Evolutionary conservation across 2,888 invertebrate genomes (phyloP).

Genomic region (Hipparchia semele): DNA sequence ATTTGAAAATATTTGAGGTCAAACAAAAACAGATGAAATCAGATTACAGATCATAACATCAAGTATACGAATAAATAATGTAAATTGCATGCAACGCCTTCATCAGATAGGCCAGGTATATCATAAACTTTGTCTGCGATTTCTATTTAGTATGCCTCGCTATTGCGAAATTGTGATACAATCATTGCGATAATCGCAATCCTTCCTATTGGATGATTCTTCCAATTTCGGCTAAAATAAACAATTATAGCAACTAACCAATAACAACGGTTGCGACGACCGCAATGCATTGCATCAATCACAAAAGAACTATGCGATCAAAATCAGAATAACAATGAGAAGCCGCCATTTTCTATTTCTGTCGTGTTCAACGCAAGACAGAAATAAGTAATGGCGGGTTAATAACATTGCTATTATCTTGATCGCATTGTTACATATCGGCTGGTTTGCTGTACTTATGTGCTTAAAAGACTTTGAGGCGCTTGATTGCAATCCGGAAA

Average conservation of each 20-base stretch:
- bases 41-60: conserved; percentile 6
- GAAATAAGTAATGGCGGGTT: no score
- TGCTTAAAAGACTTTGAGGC: neutral
- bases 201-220: neutral
- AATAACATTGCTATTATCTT: no score
- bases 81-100: conserved; percentile 20
- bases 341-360: no score
- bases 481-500: conserved; percentile 9
- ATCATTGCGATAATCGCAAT: neutral
- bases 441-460: neutral
- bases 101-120: conserved; percentile 7
- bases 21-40: conserved; percentile 17
- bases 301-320: neutral
- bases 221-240: neutral
- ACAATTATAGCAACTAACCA: neutral
- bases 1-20: neutral
- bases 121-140: neutral
- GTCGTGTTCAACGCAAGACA: no score
- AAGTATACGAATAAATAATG: conserved; percentile 11
- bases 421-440: no score
- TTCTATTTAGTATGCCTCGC: neutral
- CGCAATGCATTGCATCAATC: neutral
- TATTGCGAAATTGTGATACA: neutral
- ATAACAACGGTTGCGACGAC: neutral
- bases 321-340: no score